Percentiles rank a stretch among this genome's conserved stretches.
Evolutionary conservation across 2,113 vertebrate species (phyloP).

Genomic region (Pachypanchax playfairii): DNA sequence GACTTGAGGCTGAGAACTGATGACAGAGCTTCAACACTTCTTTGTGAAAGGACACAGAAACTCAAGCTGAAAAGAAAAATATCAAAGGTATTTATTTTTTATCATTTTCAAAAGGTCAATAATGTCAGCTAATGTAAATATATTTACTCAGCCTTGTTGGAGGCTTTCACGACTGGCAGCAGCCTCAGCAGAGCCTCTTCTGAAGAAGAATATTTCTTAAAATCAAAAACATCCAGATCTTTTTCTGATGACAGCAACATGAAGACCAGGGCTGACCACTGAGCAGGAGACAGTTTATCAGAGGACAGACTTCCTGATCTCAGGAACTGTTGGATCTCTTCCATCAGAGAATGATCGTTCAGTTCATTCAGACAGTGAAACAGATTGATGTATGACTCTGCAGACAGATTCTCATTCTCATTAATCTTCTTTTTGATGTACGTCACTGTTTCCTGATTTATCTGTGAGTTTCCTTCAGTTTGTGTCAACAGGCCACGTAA

Average conservation of each 20-base stretch:
- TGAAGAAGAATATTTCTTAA: neutral
- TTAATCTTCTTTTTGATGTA: neutral
- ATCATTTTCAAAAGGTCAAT: too few species aligned
- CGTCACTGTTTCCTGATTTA: neutral
- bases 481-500: neutral
- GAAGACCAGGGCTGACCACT: slow-evolving; percentile 8
- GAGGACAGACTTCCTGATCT: neutral
- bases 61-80: slow-evolving; percentile 8
- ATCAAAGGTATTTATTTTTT: neutral
- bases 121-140: neutral
- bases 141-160: slow-evolving; percentile 12
- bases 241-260: slow-evolving; percentile 5
- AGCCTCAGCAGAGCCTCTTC: slow-evolving; percentile 4
- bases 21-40: slow-evolving; percentile 12
- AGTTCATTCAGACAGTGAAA: too few species aligned
- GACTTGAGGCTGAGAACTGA: neutral
- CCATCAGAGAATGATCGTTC: too few species aligned
- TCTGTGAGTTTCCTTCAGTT: neutral
- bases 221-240: slow-evolving; percentile 4
- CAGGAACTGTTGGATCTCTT: too few species aligned
- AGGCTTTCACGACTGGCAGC: too few species aligned
- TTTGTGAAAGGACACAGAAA: slow-evolving; percentile 14
- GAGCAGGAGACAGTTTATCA: slow-evolving; percentile 5
- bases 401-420: neutral
- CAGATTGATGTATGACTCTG: slow-evolving; percentile 1